Evolutionary conservation across 2,888 invertebrate genomes (phyloP).

Genomic region (Trimorus sp.): DNA sequence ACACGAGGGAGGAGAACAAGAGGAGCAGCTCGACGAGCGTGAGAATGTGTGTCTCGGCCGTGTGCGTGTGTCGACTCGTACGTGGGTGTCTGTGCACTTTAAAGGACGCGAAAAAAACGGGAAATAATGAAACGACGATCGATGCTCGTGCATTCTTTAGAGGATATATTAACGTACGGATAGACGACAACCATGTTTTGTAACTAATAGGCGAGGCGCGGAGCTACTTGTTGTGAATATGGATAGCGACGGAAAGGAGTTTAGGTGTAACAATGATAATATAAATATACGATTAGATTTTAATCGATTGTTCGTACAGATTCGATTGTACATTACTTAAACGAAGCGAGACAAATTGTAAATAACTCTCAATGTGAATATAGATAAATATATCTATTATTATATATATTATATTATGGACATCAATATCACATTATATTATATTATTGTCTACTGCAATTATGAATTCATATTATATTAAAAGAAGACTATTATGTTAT

Average conservation of each 20-base stretch:
- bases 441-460: slow-evolving; percentile 80
- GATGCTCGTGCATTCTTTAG: slow-evolving; percentile 75
- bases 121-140: slow-evolving; percentile 66
- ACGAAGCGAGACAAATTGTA: slow-evolving; percentile 73
- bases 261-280: slow-evolving; percentile 72
- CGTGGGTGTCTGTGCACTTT: slow-evolving; percentile 55
- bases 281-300: slow-evolving; percentile 73
- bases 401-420: slow-evolving; percentile 72
- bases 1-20: background rate
- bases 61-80: slow-evolving; percentile 17
- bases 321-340: slow-evolving; percentile 80
- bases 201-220: slow-evolving; percentile 73
- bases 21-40: slow-evolving; percentile 19
- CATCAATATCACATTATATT: slow-evolving; percentile 76
- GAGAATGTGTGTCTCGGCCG: slow-evolving; percentile 34
- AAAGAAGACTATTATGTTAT: slow-evolving; percentile 80
- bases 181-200: slow-evolving; percentile 71
- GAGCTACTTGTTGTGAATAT: slow-evolving; percentile 78
- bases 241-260: slow-evolving; percentile 71
- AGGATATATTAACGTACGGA: slow-evolving; percentile 70
- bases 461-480: slow-evolving; percentile 81
- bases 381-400: slow-evolving; percentile 78
- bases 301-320: slow-evolving; percentile 77
- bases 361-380: slow-evolving; percentile 81
- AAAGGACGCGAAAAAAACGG: slow-evolving; percentile 50